Evolutionary conservation across 2,797 vertebrate species (phyloP), one percentile per base, ranked within the genome.

Genomic region (Acrossocheilus wenchowensis): DNA sequence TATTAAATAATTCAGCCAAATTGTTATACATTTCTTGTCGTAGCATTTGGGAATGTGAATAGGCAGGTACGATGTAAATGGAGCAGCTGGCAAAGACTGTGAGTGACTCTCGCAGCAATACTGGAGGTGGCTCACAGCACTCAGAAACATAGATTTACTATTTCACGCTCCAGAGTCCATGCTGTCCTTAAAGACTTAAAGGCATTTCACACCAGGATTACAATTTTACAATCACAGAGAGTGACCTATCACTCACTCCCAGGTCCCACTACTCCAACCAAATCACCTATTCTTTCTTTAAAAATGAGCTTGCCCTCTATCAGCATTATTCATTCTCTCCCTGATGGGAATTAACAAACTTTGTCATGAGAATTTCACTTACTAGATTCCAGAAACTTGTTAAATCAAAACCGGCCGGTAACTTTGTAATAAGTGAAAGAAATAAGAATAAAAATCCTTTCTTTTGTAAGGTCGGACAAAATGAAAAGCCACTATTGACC

Each of bases 141-240:
- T 95, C 94, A 93, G 93, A 95, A 94, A 94, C 93, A 94, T 94
- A 95, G 93, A 95, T 93, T 95, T 95, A 94, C 94, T 94, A 95
- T 95, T 95, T 96, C 95, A 95, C 93, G 94, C 95, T 94, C 94
- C 94, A 94, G 94, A 93, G 93, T 95, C 91, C 93, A 90, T 92
- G 93, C 92, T 94, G 94, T 95, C 94, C 93, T 92, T 93, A 94
- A 94, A 95, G 93, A 94, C 94, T 93, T 90, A 90, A 91, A 95
- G 92, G 94, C 93, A 94, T 95, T 94, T 94, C 93, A 92, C 90
- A 88, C 93, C 93, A 93, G 94, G 94, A 94, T 95, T 95, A 95
- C 91, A 93, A 93, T 94, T 94, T 92, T 93, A 94, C 92, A 90
- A 94, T 95, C 92, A 92, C 93, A 91, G 90, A 93, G 93, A 93